Conservation (phyloP, 30 jellyfish, hydroid and myxozoan species). For the Rhopilema esculentum region DNA sequence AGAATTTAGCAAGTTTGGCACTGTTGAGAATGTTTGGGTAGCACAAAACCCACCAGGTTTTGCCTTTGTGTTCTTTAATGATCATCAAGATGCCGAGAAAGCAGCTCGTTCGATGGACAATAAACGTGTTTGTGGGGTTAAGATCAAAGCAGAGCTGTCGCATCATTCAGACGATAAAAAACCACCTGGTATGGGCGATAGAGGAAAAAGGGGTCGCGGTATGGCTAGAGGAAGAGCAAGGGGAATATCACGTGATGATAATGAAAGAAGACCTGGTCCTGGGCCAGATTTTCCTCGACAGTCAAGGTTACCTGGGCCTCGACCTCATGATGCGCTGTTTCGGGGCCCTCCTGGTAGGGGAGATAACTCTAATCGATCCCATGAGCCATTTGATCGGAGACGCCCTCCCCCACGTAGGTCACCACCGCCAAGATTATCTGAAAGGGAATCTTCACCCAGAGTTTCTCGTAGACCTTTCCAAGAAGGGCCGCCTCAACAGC, state of each 20-base stretch:
- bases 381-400: neutral
- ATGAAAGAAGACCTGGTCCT: conserved; percentile 33
- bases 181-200: conserved; percentile 10
- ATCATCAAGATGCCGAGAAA: conserved; percentile 68
- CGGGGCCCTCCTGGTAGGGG: neutral
- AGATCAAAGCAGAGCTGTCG: conserved; percentile 61
- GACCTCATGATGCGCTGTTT: too few species aligned
- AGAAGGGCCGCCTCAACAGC: conserved; percentile 8
- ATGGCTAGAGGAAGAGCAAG: conserved; percentile 8
- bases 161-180: conserved; percentile 1
- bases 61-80: conserved; percentile 66
- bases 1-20: conserved; percentile 75
- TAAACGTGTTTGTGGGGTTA: conserved; percentile 61
- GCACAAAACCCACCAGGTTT: conserved; percentile 93
- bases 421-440: neutral
- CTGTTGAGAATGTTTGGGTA: conserved; percentile 74
- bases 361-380: neutral
- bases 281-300: neutral
- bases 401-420: neutral
- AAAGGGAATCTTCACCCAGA: conserved; percentile 31
- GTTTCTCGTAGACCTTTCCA: conserved; percentile 15
- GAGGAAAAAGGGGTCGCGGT: conserved; percentile 37
- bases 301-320: too few species aligned
- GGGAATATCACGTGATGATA: neutral
- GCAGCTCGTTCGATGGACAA: conserved; percentile 77